Conservation (phyloP, 1,140 invertebrate species). For the Eupristina koningsbergeri region DNA sequence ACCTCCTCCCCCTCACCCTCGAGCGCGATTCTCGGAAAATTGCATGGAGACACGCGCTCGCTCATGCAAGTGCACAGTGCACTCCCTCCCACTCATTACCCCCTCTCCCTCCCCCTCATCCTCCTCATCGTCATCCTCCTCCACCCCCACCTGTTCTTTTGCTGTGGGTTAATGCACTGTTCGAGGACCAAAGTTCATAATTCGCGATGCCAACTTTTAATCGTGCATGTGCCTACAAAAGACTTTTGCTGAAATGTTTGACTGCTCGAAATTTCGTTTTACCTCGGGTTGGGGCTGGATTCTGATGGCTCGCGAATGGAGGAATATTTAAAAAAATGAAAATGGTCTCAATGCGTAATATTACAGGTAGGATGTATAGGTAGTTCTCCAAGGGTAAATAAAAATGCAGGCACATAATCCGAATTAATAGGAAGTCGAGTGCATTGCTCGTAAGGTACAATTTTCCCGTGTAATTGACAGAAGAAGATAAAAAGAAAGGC, state of each 20-base stretch:
- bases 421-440: neutral
- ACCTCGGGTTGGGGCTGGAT: too few relatives aligned
- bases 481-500: neutral
- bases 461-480: neutral
- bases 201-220: neutral
- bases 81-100: slow-evolving; percentile 6
- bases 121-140: neutral
- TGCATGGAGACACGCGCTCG: slow-evolving; percentile 51
- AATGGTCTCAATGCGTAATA: neutral
- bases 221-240: too few relatives aligned
- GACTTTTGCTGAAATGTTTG: too few relatives aligned
- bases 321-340: too few relatives aligned
- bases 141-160: too few relatives aligned
- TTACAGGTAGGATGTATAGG: neutral
- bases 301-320: too few relatives aligned
- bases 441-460: neutral
- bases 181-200: neutral
- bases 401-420: neutral
- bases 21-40: slow-evolving; percentile 40
- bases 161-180: neutral
- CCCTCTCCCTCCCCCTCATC: neutral
- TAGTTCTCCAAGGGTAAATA: neutral
- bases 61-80: slow-evolving; percentile 50
- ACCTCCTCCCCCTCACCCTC: neutral
- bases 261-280: too few relatives aligned